These are phyloP conservation scores for Nesospiza acunhae DNA, from an alignment of 2,113 vertebrate genomes.

Conservation along the genomic window DNA sequence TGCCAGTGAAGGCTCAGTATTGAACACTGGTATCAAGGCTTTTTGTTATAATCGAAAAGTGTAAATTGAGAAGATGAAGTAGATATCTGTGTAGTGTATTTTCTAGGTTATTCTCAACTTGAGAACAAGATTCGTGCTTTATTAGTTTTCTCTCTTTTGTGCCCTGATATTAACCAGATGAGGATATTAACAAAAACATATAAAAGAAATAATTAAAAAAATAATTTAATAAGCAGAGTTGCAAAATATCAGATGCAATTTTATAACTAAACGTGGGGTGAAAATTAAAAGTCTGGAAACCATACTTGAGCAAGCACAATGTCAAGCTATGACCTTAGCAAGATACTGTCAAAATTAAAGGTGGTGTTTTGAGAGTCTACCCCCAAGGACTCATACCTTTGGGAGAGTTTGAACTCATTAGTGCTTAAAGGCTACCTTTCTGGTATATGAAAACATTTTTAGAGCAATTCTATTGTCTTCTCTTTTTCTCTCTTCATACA, in stretches of 20 bases:
- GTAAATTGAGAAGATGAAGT: background rate
- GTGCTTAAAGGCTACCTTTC: background rate
- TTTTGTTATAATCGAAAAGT: background rate
- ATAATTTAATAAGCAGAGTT: background rate
- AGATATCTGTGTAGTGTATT: background rate
- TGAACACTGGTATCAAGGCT: background rate
- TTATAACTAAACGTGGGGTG: background rate
- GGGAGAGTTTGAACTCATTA: background rate
- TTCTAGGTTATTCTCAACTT: background rate
- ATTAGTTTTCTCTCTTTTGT: background rate
- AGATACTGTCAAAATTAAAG: background rate
- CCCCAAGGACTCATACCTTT: background rate
- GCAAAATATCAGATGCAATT: background rate
- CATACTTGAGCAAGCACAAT: background rate
- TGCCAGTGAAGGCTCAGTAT: background rate
- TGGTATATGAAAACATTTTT: background rate
- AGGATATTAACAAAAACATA: background rate
- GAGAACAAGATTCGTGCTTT: background rate
- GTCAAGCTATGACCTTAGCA: background rate
- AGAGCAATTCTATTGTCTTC: background rate
- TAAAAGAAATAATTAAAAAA: background rate
- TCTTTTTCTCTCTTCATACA: background rate
- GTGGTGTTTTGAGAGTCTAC: background rate
- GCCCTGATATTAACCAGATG: background rate
- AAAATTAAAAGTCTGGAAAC: background rate